phyloP scores from a whole-genome alignment of 2,113 vertebrate genomes.

The Vireo altiloquus region DNA sequence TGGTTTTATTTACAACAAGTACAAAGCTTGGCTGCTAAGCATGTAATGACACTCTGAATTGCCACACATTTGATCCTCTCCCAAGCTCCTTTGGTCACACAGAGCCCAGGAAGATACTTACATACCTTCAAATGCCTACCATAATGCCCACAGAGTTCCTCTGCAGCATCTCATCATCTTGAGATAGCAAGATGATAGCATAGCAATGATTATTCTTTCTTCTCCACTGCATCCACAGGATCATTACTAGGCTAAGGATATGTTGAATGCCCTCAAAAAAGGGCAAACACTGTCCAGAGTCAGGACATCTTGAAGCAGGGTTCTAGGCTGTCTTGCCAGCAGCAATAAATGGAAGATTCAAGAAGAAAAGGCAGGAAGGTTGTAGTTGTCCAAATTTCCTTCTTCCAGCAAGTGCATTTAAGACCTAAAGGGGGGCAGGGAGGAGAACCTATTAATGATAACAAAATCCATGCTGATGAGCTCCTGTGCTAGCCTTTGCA shows the following conservation, averaged over 20 bases:
- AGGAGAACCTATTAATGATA: not conserved
- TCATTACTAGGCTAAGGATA: not conserved
- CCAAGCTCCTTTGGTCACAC: not conserved
- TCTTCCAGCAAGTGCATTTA: not conserved
- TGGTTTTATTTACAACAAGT: not conserved
- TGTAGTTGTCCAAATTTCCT: not conserved
- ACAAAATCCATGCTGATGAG: not conserved
- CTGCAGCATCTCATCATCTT: not conserved
- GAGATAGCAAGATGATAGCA: not conserved
- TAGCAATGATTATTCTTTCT: not conserved
- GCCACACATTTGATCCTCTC: not conserved
- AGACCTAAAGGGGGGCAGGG: not conserved
- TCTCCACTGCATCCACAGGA: not conserved
- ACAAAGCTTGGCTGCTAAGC: not conserved
- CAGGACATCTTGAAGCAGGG: not conserved
- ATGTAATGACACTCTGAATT: not conserved
- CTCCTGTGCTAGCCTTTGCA: not conserved
- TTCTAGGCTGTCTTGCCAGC: not conserved
- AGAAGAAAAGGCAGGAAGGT: not conserved
- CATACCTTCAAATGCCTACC: fast-evolving
- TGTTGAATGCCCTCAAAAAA: not conserved
- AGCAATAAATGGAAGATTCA: not conserved
- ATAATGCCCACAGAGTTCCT: not conserved
- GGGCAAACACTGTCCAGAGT: not conserved
- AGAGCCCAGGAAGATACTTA: not conserved